These are phyloP conservation scores for Nothura maculosa DNA, from an alignment of 2,797 vertebrate species.

Conservation along the genomic window DNA sequence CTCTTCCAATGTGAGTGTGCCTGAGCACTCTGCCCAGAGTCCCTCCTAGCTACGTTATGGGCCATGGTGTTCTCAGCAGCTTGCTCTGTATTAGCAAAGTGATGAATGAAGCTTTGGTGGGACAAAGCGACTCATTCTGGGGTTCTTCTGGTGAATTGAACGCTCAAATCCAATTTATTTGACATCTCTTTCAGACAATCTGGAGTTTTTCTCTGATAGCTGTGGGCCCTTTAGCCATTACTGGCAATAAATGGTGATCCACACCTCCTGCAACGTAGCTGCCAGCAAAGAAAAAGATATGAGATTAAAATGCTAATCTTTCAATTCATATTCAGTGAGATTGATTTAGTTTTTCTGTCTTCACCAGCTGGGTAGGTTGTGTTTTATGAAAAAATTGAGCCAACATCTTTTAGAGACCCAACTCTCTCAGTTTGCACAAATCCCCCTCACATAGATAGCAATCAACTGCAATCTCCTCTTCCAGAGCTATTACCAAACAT, in stretches of 20 bases:
- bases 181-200: neutral
- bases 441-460: neutral
- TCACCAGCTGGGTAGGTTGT: neutral
- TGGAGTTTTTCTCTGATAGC: neutral
- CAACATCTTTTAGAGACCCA: neutral
- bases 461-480: neutral
- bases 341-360: neutral
- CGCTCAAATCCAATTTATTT: conserved; percentile 6
- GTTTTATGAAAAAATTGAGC: neutral
- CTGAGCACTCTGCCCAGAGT: neutral
- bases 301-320: neutral
- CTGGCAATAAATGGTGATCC: neutral
- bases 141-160: neutral
- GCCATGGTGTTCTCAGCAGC: neutral
- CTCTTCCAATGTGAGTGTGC: neutral
- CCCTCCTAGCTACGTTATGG: neutral
- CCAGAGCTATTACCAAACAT: conserved; percentile 11
- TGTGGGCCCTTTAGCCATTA: neutral
- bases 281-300: neutral
- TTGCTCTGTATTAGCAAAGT: conserved; percentile 3
- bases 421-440: neutral
- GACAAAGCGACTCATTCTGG: neutral
- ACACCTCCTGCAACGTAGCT: neutral
- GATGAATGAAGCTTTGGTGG: neutral
- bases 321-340: neutral